Conservation (phyloP, 2,113 vertebrate genomes). For the Tringa solitaria region DNA sequence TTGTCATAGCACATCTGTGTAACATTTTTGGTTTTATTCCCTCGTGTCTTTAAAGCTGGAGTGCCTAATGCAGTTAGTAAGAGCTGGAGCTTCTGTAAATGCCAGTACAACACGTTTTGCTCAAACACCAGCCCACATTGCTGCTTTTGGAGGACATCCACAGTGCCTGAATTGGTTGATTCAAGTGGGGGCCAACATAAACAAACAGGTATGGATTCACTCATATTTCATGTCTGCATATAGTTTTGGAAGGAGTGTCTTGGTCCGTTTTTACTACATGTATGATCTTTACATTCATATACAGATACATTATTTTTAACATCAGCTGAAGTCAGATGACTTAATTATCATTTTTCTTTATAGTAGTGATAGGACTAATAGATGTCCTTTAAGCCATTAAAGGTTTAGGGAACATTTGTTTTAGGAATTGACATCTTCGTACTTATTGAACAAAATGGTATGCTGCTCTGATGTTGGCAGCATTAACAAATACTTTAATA, state of each 20-base stretch:
- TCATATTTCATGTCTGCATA: background rate
- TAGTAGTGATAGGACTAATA: background rate
- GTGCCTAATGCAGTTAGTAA: slow-evolving; percentile 88
- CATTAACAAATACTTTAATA: background rate
- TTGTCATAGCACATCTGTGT: background rate
- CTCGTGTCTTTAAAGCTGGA: slow-evolving; percentile 82
- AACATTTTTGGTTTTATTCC: background rate
- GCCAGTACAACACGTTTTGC: slow-evolving; percentile 86
- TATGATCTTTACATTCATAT: background rate
- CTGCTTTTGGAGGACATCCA: slow-evolving; percentile 93
- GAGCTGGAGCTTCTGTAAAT: slow-evolving; percentile 90
- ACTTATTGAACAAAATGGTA: background rate
- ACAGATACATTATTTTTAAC: background rate
- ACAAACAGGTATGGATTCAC: slow-evolving; percentile 84
- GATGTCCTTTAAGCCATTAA: background rate
- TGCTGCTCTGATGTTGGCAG: background rate
- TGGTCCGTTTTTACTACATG: background rate
- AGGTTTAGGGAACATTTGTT: background rate
- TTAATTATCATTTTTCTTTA: background rate
- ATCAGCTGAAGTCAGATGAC: background rate
- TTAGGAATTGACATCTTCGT: background rate
- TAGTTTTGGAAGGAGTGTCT: background rate
- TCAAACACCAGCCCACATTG: slow-evolving; percentile 92
- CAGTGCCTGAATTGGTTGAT: slow-evolving; percentile 92
- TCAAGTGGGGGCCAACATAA: slow-evolving; percentile 90